Conservation (phyloP, 1,140 invertebrate species). For the Drosophila nigrodunni region DNA sequence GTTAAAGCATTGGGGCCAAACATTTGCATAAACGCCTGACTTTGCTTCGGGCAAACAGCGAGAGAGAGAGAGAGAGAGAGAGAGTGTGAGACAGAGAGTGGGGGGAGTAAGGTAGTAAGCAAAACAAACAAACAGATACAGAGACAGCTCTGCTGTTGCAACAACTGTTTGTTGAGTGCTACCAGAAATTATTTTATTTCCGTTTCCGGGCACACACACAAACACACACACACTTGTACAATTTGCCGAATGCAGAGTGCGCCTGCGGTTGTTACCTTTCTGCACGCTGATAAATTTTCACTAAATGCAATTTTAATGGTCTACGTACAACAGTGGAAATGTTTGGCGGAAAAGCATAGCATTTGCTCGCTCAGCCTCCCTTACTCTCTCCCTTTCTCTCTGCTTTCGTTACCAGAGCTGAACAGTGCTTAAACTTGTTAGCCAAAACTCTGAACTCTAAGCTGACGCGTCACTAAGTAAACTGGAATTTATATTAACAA, state of each 20-base stretch:
- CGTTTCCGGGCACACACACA: slow-evolving; percentile 63
- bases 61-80: slow-evolving; percentile 11
- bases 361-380: background rate
- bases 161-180: slow-evolving; percentile 53
- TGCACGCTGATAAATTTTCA: slow-evolving; percentile 71
- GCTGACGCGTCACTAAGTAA: background rate
- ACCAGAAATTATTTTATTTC: slow-evolving; percentile 77
- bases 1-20: slow-evolving; percentile 73
- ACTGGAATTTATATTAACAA: background rate
- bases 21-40: slow-evolving; percentile 73
- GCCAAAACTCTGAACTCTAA: slow-evolving; percentile 1
- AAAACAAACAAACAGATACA: background rate
- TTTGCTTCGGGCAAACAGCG: slow-evolving; percentile 36
- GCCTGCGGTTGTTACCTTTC: slow-evolving; percentile 71
- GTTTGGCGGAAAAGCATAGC: slow-evolving; percentile 2
- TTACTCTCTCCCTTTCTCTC: too few relatives aligned
- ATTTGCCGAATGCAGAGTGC: slow-evolving; percentile 55
- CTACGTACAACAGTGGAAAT: slow-evolving; percentile 43
- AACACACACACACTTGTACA: slow-evolving; percentile 45
- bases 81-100: too few relatives aligned
- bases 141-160: slow-evolving; percentile 57
- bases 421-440: slow-evolving; percentile 27
- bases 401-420: slow-evolving; percentile 5
- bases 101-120: slow-evolving; percentile 1
- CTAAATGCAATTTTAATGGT: slow-evolving; percentile 81